phyloP scores from a whole-genome alignment of 1,140 invertebrate species.

The Idris sp. region DNA sequence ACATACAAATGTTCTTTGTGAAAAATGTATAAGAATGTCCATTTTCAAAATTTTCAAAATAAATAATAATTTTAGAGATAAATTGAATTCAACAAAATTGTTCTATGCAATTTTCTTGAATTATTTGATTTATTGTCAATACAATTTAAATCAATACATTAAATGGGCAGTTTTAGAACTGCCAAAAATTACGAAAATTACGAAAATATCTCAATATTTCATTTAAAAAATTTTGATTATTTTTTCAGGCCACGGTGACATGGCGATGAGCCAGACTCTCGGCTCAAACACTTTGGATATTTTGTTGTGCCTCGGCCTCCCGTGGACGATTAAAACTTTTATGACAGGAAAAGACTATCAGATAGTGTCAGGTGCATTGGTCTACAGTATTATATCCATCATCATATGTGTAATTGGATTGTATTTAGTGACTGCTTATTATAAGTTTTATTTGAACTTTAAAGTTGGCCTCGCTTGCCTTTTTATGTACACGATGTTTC shows the following conservation, averaged over 20 bases:
- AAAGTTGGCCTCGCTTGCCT: constrained; percentile 80
- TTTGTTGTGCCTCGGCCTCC: constrained; percentile 89
- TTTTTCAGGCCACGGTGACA: constrained; percentile 85
- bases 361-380: constrained; percentile 81
- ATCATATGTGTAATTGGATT: constrained; percentile 80
- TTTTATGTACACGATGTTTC: constrained; percentile 81
- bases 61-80: no score
- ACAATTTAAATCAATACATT: background rate
- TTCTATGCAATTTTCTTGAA: no score
- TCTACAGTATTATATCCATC: constrained; percentile 83
- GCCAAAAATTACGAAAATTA: no score
- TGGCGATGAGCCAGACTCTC: constrained; percentile 90
- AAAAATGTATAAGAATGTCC: no score
- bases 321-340: constrained; percentile 88
- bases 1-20: no score
- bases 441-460: constrained; percentile 80
- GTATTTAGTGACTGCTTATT: constrained; percentile 79
- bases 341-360: constrained; percentile 77
- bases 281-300: constrained; percentile 92
- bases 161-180: no score
- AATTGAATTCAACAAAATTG: no score
- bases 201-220: background rate
- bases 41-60: no score
- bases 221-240: no score
- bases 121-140: background rate